These are phyloP conservation scores for Psilopsiagon aymara DNA, from an alignment of 2,113 vertebrate genomes.

Conservation along the genomic window DNA sequence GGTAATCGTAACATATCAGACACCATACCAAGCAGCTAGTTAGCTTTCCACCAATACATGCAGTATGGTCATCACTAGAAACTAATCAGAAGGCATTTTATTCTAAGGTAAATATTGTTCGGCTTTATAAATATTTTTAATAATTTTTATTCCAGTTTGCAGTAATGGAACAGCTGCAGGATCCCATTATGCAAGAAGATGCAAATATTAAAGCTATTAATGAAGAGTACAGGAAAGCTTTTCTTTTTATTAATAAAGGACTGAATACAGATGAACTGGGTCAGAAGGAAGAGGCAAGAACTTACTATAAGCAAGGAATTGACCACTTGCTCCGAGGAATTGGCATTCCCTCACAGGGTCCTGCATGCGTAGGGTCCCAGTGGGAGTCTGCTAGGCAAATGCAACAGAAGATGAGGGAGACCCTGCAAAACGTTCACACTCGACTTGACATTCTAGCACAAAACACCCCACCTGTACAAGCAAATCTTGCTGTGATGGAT, in stretches of 20 bases:
- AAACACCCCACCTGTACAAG: neutral
- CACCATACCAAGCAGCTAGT: neutral
- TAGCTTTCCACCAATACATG: neutral
- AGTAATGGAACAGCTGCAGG: conserved; percentile 84
- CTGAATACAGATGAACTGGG: conserved; percentile 88
- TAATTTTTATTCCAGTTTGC: conserved; percentile 41
- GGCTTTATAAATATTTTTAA: neutral
- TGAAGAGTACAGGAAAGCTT: conserved; percentile 89
- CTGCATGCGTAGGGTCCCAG: conserved; percentile 75
- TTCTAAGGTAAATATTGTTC: neutral
- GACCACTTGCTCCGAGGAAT: conserved; percentile 86
- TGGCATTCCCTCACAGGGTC: conserved; percentile 77
- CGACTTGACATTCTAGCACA: conserved; percentile 84
- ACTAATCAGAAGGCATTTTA: neutral
- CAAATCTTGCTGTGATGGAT: neutral
- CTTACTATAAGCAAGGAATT: conserved; percentile 85
- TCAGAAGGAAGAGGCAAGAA: conserved; percentile 82
- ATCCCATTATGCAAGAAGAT: conserved; percentile 80
- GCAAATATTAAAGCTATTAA: conserved; percentile 86
- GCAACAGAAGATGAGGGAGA: conserved; percentile 95
- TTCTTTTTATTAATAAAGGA: conserved; percentile 88
- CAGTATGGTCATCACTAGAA: neutral
- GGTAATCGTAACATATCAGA: neutral
- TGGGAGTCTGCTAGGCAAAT: conserved; percentile 91
- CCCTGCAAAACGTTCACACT: conserved; percentile 86